Base-by-base conservation (phyloP, 1,140 invertebrate genomes). In the Adelges cooleyi region DNA sequence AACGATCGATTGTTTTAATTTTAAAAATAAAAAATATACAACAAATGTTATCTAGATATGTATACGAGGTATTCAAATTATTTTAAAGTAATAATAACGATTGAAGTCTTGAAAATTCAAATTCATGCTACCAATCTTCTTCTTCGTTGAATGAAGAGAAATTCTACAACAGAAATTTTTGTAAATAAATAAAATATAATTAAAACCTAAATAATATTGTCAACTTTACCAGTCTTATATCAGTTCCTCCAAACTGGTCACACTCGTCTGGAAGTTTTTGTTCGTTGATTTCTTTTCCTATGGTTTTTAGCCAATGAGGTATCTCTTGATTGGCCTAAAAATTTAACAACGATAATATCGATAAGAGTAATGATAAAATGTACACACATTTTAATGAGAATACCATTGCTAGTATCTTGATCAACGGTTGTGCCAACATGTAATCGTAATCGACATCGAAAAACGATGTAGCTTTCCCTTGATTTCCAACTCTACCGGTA, bases 401-500 rank as follows among this genome's bases (percentile, higher is more conserved):
- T 65, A 65, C 54, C 22, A 18, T 27, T 33, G 36, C 48, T 3
- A 67, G 59, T 29, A 23, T 67, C 20, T 52, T 38, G n/a, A 51
- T 48, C 17, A 67, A 27, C 20, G 46, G 44, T 15, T 27, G 6
- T 11, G 54, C 15, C 15, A 67, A 44, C n/a, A n/a, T 8, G 13
- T 27, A 11, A 56, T 69, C 66, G 13, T 50, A 25, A 18, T 49
- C 36, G 9, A 25, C 8, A 53, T 68, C 68, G 49, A 52, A 69
- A 13, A 69, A 69, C 29, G 65, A 67, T 5, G 66, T 69, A 23
- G 68, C 66, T 42, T 38, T 33, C 15, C 68, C 68, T 50, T 53
- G 42, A 78, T 95, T 95, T 54, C 92, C 92, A 86, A 95, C 92
- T 74, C 91, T 85, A 40, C 94, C 94, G n/a, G 94, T 98, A 84